These are phyloP conservation scores for Nipponia nippon DNA, from an alignment of 2,113 vertebrate genomes.

Conservation along the genomic window DNA sequence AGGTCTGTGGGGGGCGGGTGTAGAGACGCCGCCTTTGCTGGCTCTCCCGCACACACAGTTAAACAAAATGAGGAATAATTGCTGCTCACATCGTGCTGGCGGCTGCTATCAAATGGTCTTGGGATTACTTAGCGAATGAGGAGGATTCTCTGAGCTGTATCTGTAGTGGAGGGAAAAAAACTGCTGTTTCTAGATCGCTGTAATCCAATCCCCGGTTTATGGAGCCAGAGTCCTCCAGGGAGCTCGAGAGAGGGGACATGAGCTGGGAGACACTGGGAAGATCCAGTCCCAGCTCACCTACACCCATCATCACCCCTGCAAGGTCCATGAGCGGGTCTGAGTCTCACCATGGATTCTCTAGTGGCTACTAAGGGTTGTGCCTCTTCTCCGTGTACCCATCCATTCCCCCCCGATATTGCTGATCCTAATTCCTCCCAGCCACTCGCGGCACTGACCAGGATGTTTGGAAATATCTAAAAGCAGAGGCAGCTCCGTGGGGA, in stretches of 20 bases:
- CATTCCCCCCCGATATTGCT: too few relatives aligned
- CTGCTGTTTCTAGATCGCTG: fast-evolving
- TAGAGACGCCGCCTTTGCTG: fast-evolving
- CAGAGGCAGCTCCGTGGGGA: neutral
- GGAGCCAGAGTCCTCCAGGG: neutral
- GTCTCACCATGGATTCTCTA: fast-evolving
- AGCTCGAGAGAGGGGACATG: neutral
- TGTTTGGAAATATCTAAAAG: neutral
- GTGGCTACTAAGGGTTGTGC: neutral
- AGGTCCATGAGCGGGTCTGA: neutral
- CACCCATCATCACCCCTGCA: neutral
- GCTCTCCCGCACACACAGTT: neutral
- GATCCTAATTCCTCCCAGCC: neutral
- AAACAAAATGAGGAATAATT: neutral
- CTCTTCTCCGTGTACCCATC: neutral
- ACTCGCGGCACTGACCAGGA: neutral
- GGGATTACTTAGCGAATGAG: neutral
- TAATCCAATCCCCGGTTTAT: neutral
- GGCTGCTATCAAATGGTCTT: neutral
- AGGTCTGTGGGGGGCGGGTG: fast-evolving
- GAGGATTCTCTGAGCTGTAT: neutral
- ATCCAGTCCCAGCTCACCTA: neutral
- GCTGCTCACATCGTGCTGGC: fast-evolving
- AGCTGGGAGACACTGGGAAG: neutral
- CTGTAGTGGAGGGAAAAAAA: neutral